These are phyloP conservation scores for Brachionus plicatilis DNA, from an alignment of 1,140 invertebrate species.

Conservation along the genomic window DNA sequence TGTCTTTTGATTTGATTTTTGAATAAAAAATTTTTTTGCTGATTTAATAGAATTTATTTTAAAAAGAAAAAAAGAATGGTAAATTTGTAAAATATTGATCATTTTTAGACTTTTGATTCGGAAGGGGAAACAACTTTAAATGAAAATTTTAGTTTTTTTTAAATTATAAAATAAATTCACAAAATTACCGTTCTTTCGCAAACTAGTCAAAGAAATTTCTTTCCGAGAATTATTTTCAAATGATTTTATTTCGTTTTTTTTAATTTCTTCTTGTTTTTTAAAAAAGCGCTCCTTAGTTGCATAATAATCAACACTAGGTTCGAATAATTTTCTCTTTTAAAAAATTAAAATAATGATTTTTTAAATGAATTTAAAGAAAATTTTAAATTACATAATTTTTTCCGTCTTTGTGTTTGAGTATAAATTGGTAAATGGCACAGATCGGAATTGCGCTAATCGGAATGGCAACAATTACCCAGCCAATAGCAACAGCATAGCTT, in stretches of 20 bases:
- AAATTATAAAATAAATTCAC: too few species aligned
- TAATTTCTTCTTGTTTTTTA: background rate
- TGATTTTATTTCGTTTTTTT: background rate
- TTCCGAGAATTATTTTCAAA: background rate
- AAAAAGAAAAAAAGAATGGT: background rate
- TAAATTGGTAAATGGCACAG: slow-evolving; percentile 27
- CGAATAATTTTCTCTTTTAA: background rate
- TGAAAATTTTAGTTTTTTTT: background rate
- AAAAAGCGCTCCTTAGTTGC: background rate
- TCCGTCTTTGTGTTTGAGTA: background rate
- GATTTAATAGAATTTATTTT: too few species aligned
- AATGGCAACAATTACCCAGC: slow-evolving; percentile 35
- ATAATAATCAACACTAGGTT: background rate
- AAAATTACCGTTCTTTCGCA: background rate
- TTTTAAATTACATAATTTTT: background rate
- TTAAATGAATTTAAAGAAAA: background rate
- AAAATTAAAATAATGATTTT: background rate
- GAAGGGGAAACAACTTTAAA: background rate
- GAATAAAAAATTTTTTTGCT: too few species aligned
- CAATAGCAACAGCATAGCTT: background rate
- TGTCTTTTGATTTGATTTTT: too few species aligned
- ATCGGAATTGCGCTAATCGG: slow-evolving; percentile 18
- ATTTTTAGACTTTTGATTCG: background rate
- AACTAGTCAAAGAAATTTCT: background rate
- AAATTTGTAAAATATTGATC: background rate